phyloP scores from a whole-genome alignment of 37 sponge, comb jelly and placozoan genomes.

The Cladorhizidae sp. region DNA sequence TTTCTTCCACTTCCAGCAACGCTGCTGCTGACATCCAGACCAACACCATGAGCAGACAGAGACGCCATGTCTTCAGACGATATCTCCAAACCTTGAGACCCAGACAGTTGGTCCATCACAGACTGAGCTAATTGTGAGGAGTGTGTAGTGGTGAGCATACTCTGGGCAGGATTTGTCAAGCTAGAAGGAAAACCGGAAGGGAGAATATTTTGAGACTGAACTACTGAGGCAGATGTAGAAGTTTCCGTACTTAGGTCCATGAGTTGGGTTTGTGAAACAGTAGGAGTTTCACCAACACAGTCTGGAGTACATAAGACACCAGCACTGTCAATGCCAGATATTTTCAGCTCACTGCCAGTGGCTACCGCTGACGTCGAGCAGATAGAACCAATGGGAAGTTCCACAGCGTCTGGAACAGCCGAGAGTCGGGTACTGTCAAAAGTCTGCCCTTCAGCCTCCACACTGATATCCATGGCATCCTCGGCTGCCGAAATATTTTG shows the following conservation, averaged over 20 bases:
- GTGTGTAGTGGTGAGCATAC: background rate
- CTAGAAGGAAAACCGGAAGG: background rate
- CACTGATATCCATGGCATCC: conserved; percentile 52
- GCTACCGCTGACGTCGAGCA: background rate
- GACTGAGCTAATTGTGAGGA: background rate
- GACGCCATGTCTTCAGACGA: conserved; percentile 4
- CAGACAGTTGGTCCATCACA: conserved; percentile 31
- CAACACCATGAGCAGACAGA: background rate
- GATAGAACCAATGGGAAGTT: background rate
- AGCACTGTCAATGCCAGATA: background rate
- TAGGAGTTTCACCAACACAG: background rate
- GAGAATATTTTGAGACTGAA: background rate
- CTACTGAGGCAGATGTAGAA: background rate
- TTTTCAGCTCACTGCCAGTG: background rate
- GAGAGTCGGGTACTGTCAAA: conserved; percentile 36
- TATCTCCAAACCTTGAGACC: conserved; percentile 20
- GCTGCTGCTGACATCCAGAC: background rate
- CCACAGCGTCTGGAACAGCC: background rate
- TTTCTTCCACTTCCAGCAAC: too few relatives aligned
- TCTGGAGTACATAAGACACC: background rate
- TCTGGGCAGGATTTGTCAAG: background rate
- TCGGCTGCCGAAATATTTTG: conserved; percentile 35
- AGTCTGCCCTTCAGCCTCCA: conserved; percentile 15
- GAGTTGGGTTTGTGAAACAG: background rate
- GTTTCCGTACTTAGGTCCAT: background rate